phyloP scores from a whole-genome alignment of 2,888 invertebrate genomes.

The Nineta flava region DNA sequence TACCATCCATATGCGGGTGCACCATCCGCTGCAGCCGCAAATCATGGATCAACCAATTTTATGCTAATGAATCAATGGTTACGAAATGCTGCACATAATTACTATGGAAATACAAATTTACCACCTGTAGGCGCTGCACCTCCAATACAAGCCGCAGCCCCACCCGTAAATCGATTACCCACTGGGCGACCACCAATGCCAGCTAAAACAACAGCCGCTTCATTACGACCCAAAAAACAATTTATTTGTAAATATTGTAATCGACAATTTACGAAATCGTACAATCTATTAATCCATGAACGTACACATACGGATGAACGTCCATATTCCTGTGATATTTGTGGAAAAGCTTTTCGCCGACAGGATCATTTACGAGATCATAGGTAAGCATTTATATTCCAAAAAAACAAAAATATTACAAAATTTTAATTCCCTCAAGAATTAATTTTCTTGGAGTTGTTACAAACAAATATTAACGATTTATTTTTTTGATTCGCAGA shows the following conservation, averaged over 20 bases:
- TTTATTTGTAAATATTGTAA: constrained; percentile 97
- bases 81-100: constrained; percentile 52
- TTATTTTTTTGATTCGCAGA: constrained; percentile 34
- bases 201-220: constrained; percentile 31
- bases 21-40: not conserved
- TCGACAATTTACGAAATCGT: constrained; percentile 94
- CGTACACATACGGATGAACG: constrained; percentile 94
- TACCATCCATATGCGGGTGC: not conserved
- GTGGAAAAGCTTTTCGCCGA: constrained; percentile 87
- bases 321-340: constrained; percentile 91
- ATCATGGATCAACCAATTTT: constrained; percentile 24
- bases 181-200: constrained; percentile 38
- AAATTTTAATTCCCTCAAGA: not conserved
- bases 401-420: not conserved
- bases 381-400: constrained; percentile 37
- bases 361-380: constrained; percentile 89
- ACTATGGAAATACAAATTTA: constrained; percentile 28
- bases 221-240: constrained; percentile 54
- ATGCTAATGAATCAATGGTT: constrained; percentile 60
- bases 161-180: constrained; percentile 27
- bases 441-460: not conserved
- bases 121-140: constrained; percentile 17
- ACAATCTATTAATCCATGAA: constrained; percentile 94
- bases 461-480: too few relatives aligned
- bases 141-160: constrained; percentile 28